Percentiles rank a stretch among this genome's conserved stretches.
Conservation (phyloP, 2,888 invertebrate genomes). For the Lycia hirtaria region DNA sequence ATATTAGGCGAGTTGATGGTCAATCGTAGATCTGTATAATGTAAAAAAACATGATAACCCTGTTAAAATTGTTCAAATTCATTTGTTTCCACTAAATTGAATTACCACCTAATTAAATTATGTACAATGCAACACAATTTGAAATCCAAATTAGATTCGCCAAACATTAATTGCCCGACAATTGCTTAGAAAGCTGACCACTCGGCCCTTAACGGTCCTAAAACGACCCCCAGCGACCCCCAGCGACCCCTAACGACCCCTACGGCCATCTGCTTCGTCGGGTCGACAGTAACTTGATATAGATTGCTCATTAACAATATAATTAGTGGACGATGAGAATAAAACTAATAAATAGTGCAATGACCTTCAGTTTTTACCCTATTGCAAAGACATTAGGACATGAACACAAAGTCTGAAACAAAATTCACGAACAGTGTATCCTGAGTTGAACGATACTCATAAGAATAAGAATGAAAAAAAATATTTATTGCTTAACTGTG, state of each 20-base stretch:
- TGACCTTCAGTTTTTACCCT: no score
- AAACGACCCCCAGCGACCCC: conserved; percentile 3
- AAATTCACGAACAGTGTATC: no score
- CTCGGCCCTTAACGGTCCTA: conserved; percentile 3
- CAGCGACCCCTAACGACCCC: not conserved
- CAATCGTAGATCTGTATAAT: no score
- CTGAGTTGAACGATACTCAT: no score
- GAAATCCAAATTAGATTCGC: conserved; percentile 2
- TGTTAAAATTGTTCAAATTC: no score
- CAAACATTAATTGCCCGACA: conserved; percentile 1
- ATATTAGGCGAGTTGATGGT: no score
- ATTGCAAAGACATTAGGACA: no score
- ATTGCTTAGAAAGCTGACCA: conserved; percentile 10
- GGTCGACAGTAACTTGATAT: conserved; percentile 14
- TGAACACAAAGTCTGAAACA: no score
- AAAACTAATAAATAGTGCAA: not conserved
- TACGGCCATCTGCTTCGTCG: conserved; percentile 11
- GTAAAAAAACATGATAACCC: no score
- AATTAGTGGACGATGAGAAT: conserved; percentile 2
- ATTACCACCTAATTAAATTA: not conserved
- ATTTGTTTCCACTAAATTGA: no score
- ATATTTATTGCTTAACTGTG: no score
- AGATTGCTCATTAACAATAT: conserved; percentile 8
- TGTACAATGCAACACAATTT: not conserved
- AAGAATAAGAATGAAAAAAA: no score